Base-by-base conservation (phyloP, 1,140 invertebrate genomes). In the Phthorimaea operculella region DNA sequence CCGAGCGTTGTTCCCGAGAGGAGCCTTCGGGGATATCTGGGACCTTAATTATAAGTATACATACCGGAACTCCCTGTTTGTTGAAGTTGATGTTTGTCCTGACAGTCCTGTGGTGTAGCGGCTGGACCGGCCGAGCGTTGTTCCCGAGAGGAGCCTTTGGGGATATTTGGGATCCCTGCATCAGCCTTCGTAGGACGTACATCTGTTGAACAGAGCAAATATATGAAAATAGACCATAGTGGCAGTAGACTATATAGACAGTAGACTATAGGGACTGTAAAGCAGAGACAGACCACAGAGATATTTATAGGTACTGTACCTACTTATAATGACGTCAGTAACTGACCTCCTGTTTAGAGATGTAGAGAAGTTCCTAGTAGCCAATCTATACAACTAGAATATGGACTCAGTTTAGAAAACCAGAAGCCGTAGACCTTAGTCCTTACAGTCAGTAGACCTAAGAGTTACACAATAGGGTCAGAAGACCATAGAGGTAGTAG, bases 81-180 rank as follows among this genome's bases (percentile, higher is more conserved):
- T 90, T 92, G 87, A 98, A 97, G 88, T 98, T 96, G 76, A 99
- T 98, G 79, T 99, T 99, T 57, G 97, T 99, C 72, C 97, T 89
- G 61, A 99, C 90, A 42, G 96, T 95, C 71, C 97, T 90, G 76
- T 96, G 93, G 84, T 98, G 92, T 56, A 98, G 88, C 52, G 90
- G 90, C 86, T 97, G 95, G 18, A 95, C 87, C 12, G 96, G 96
- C 57, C 97, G 89, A 55, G 94, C 95, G 87, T 98, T 98, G 89
- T 97, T 97, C 53, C 94, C 94, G 79, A 98, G 90, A 8, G 94
- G 94, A 18, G 94, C 94, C 76, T 96, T 97, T 15, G 95, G 93
- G 47, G 91, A 90, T 67, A 90, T 89, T 73, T 91, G 88, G 6
- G 95, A 91, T 47, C 94, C 94, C 83, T 96, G 95, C 91, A 94